A percentile compares a stretch with the other conserved stretches of the same genome.
These are phyloP conservation scores for Pocillopora verrucosa DNA, from an alignment of 64 coral and sea anemone species.

Conservation along the genomic window DNA sequence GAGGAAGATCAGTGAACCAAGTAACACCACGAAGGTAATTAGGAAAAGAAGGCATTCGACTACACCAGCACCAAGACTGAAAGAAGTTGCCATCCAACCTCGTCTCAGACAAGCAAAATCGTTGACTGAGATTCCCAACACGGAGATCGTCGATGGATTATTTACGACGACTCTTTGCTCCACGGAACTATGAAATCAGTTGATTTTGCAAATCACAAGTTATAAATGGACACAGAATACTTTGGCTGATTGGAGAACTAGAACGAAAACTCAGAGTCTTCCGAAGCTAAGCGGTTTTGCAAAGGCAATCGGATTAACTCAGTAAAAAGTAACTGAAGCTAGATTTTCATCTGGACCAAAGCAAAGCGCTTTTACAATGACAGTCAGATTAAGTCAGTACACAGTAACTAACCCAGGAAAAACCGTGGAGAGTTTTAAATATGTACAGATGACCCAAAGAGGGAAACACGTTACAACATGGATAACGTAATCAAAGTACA, in stretches of 20 bases:
- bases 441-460: too few species aligned
- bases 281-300: too few species aligned
- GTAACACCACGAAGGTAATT: neutral
- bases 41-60: conserved; percentile 36
- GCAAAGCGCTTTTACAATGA: too few species aligned
- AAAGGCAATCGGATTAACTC: too few species aligned
- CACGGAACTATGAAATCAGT: conserved; percentile 18
- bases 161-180: conserved; percentile 39
- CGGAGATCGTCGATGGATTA: conserved; percentile 28
- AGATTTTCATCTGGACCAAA: too few species aligned
- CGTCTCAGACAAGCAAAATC: conserved; percentile 17
- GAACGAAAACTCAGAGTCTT: too few species aligned
- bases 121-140: conserved; percentile 17
- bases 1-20: too few species aligned
- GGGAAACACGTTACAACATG: neutral
- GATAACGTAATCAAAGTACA: neutral
- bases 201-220: neutral
- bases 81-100: neutral
- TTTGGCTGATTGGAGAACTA: too few species aligned
- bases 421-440: too few species aligned
- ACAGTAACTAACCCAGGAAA: too few species aligned
- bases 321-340: too few species aligned
- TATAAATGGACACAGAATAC: neutral
- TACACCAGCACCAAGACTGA: neutral
- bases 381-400: too few species aligned